Base-by-base conservation (phyloP, 2,888 invertebrate genomes). In the Diarsia mendica region DNA sequence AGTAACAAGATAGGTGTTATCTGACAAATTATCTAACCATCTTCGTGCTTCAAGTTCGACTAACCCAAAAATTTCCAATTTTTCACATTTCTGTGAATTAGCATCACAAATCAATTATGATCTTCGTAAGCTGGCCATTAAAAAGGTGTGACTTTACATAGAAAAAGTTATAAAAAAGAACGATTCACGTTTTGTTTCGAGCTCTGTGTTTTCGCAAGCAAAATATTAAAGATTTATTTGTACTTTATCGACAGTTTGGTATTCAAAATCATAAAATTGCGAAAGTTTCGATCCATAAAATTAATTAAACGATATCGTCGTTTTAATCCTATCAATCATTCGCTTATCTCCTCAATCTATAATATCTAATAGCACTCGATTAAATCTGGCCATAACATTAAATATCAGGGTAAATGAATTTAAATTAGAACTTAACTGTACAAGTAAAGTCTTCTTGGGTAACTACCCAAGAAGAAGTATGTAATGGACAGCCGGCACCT, bases 81-180 rank as follows among this genome's bases (percentile, higher is more conserved):
- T 72, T 71, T 75, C 48, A 44, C 72, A n/a, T 73, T 64, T 63
- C 64, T 58, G 44, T 49, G 20, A 66, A 67, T 85, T 33, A 79
- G 66, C 68, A 67, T 78, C 44, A 67, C 70, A 11, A 82, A 85
- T 84, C 79, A 68, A 79, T 79, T 77, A 55, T 51, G 23, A 66
- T 8, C 63, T 76, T 70, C n/a, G 18, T 18, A 67, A 72, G 66
- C 63, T 61, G 5, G 23, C 9, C 48, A 10, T 55, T 67, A 64
- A 72, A 69, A 72, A 63, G 11, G 15, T 55, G 53, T 60, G 60
- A 66, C 10, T 68, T 69, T 20, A 58, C 46, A 33, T 3, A 58
- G 3, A 53, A 65, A 69, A 46, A 60, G 28, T 28, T 23, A 46
- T 60, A 75, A 44, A 75, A 75, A 44, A 0, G 49, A 8, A 51